These are phyloP conservation scores for Phocides pigmalion DNA, from an alignment of 1,140 invertebrate genomes.

Conservation along the genomic window DNA sequence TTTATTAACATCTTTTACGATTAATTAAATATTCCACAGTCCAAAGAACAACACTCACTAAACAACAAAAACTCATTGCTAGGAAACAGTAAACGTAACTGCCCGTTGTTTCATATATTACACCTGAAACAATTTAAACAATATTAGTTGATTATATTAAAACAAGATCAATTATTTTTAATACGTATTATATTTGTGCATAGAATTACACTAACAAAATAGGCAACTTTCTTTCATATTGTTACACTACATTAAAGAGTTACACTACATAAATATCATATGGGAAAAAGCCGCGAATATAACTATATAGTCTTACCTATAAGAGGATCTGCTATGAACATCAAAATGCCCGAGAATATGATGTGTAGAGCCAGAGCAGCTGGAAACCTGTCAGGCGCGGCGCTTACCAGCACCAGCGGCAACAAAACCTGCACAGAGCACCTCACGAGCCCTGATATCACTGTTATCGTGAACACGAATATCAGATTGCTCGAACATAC, in stretches of 20 bases:
- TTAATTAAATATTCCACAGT: constrained; percentile 64
- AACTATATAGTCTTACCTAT: constrained; percentile 73
- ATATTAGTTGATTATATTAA: not conserved
- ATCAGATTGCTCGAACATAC: constrained; percentile 59
- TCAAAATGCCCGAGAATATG: constrained; percentile 67
- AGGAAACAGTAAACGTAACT: constrained; percentile 74
- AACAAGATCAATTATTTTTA: no score
- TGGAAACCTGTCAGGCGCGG: constrained; percentile 70
- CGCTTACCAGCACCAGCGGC: constrained; percentile 63
- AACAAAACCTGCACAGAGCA: constrained; percentile 75
- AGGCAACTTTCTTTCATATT: no score
- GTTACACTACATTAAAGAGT: no score
- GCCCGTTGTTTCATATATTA: constrained; percentile 66
- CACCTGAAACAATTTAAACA: constrained; percentile 63
- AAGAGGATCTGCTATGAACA: constrained; percentile 71
- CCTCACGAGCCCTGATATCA: constrained; percentile 69
- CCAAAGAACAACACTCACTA: constrained; percentile 71
- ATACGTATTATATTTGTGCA: no score
- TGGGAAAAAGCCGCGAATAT: no score
- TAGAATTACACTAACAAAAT: no score
- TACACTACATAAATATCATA: no score
- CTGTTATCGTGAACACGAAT: constrained; percentile 66
- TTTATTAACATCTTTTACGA: no score
- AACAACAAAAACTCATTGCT: constrained; percentile 73
- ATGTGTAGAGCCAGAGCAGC: constrained; percentile 72